Percentiles rank a stretch among this genome's conserved stretches.
Evolutionary conservation across 2,113 vertebrate species (phyloP).

Genomic region (Psophia crepitans): DNA sequence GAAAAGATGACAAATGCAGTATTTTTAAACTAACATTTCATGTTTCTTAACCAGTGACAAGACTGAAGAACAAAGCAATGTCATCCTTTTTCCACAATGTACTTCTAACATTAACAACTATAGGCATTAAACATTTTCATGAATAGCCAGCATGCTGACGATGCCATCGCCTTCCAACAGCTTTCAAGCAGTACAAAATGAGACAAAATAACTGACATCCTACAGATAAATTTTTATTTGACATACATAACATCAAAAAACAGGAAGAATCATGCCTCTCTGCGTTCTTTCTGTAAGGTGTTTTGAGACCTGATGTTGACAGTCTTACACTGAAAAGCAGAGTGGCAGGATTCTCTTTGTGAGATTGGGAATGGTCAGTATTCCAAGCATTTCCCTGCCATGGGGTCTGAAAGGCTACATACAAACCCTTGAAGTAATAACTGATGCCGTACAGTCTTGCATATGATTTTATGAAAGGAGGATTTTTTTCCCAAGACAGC

Average conservation of each 20-base stretch:
- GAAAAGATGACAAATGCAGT: not conserved
- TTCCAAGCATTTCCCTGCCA: not conserved
- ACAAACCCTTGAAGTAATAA: not conserved
- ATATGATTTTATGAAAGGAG: not conserved
- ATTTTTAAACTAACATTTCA: not conserved
- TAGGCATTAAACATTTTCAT: not conserved
- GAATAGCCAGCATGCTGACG: not conserved
- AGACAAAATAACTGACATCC: not conserved
- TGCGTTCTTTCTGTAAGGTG: rapidly evolving
- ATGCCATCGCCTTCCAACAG: not conserved
- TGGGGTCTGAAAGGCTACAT: not conserved
- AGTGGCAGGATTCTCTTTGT: not conserved
- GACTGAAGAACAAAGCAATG: not conserved
- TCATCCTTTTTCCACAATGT: not conserved
- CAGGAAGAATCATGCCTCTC: not conserved
- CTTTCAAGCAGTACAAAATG: not conserved
- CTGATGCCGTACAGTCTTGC: not conserved
- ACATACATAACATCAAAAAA: not conserved
- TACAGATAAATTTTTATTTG: not conserved
- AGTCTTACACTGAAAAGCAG: not conserved
- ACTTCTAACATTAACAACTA: not conserved
- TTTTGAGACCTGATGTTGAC: not conserved
- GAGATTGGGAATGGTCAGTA: not conserved
- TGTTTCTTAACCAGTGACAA: not conserved
- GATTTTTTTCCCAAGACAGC: not conserved